Evolutionary conservation across 2,888 invertebrate species (phyloP).

Genomic region (Scelioninae gen. 2): DNA sequence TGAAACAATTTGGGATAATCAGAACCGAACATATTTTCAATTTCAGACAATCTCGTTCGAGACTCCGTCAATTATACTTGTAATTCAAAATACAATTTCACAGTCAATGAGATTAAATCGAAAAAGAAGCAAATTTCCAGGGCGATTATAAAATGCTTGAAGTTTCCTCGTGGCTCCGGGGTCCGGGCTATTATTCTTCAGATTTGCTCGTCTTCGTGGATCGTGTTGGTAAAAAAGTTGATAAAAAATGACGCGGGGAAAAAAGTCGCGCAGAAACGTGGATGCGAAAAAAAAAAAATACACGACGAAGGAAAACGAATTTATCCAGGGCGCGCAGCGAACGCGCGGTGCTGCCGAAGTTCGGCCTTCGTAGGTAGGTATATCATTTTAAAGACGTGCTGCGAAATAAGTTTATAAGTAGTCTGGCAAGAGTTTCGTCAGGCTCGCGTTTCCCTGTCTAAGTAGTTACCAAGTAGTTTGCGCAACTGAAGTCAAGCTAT

Average conservation of each 20-base stretch:
- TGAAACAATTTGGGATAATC: too few species aligned
- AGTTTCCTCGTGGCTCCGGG: slow-evolving; percentile 57
- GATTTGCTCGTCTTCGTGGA: slow-evolving; percentile 59
- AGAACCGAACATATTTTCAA: too few species aligned
- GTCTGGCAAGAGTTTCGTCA: slow-evolving; percentile 71
- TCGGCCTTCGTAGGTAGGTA: slow-evolving; percentile 63
- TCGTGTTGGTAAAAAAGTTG: slow-evolving; percentile 61
- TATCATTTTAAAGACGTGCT: slow-evolving; percentile 73
- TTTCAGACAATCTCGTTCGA: too few species aligned
- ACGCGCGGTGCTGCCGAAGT: slow-evolving; percentile 50
- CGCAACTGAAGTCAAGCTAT: slow-evolving; percentile 67
- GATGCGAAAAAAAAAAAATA: slow-evolving; percentile 52
- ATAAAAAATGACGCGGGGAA: slow-evolving; percentile 43
- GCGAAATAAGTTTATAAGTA: slow-evolving; percentile 73
- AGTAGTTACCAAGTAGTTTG: slow-evolving; percentile 73
- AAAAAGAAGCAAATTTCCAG: slow-evolving; percentile 57
- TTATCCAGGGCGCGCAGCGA: slow-evolving; percentile 49
- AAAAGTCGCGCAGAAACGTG: slow-evolving; percentile 9
- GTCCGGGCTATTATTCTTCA: slow-evolving; percentile 65
- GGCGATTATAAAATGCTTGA: slow-evolving; percentile 67
- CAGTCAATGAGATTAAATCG: slow-evolving; percentile 21
- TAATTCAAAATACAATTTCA: slow-evolving; percentile 22
- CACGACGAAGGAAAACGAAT: slow-evolving; percentile 58
- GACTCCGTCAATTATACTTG: neutral
- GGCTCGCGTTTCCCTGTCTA: slow-evolving; percentile 68